Evolutionary conservation across 2,797 vertebrate genomes (phyloP).

Genomic region (Falco naumanni): DNA sequence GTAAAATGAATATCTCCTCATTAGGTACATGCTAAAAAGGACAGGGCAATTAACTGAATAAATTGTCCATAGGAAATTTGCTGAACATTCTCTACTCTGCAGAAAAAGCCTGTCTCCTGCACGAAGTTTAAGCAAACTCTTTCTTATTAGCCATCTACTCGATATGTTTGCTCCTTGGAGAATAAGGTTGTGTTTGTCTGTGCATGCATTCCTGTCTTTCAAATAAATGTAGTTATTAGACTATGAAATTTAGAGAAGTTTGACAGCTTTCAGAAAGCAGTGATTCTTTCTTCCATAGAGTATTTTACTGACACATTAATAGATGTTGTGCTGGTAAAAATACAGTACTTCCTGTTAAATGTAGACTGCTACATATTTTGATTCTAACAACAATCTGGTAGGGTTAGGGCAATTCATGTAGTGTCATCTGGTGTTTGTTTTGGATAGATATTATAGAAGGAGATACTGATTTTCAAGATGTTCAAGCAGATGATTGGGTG

Average conservation of each 20-base stretch:
- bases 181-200: conserved; percentile 46
- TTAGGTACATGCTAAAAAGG: not conserved
- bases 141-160: conserved; percentile 17
- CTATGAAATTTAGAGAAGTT: conserved; percentile 52
- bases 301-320: conserved; percentile 66
- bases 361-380: conserved; percentile 79
- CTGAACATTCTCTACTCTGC: not conserved
- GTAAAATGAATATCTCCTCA: not conserved
- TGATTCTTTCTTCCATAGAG: conserved; percentile 46
- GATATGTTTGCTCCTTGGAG: conserved; percentile 4
- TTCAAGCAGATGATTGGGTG: conserved; percentile 78
- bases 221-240: conserved; percentile 33
- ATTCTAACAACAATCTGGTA: conserved; percentile 80
- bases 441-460: conserved; percentile 76
- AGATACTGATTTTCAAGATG: conserved; percentile 80
- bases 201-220: conserved; percentile 25
- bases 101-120: not conserved
- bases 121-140: conserved; percentile 38
- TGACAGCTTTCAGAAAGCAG: conserved; percentile 47
- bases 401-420: conserved; percentile 77
- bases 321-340: conserved; percentile 71
- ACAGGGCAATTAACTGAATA: not conserved
- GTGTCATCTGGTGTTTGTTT: conserved; percentile 80
- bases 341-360: conserved; percentile 74
- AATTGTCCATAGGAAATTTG: not conserved